These are phyloP conservation scores for Zeuzera pyrina DNA, from an alignment of 2,888 invertebrate species.

Conservation along the genomic window DNA sequence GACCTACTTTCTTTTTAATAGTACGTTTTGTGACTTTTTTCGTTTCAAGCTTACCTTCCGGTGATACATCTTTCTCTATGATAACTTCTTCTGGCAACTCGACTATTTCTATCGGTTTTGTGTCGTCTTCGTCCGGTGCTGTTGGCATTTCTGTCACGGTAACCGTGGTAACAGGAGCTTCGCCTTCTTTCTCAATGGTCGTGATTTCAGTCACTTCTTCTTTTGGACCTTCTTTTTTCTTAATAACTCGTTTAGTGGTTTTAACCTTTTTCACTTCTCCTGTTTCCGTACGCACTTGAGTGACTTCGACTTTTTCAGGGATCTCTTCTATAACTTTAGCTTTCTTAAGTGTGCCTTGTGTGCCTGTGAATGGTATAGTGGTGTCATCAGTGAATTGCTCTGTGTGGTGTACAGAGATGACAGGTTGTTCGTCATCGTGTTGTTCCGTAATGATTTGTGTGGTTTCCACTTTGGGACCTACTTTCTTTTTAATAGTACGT, in stretches of 20 bases:
- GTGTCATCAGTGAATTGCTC: slow-evolving; percentile 19
- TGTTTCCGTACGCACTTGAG: slow-evolving; percentile 7
- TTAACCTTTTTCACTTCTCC: slow-evolving; percentile 6
- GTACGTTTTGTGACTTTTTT: slow-evolving; percentile 19
- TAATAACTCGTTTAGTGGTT: slow-evolving; percentile 16
- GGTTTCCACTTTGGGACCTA: slow-evolving; percentile 48
- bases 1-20: slow-evolving; percentile 23
- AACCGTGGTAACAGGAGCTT: slow-evolving; percentile 28
- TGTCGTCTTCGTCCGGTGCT: slow-evolving; percentile 16
- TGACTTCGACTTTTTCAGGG: slow-evolving; percentile 4
- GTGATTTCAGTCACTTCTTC: slow-evolving; percentile 29
- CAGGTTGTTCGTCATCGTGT: slow-evolving; percentile 26
- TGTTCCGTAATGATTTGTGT: slow-evolving; percentile 49
- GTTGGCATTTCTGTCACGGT: slow-evolving; percentile 7
- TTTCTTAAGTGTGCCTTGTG: slow-evolving; percentile 14
- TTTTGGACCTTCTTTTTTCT: slow-evolving; percentile 19
- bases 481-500: slow-evolving; percentile 29
- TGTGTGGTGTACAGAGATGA: slow-evolving; percentile 14
- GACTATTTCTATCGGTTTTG: slow-evolving; percentile 15
- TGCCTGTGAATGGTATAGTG: slow-evolving; percentile 17
- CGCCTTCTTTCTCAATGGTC: slow-evolving; percentile 42
- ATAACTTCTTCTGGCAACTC: slow-evolving; percentile 38
- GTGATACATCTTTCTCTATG: slow-evolving; percentile 36
- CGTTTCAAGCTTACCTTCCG: slow-evolving; percentile 26
- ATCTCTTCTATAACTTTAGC: slow-evolving; percentile 22